Conservation (phyloP, 2,888 invertebrate genomes). For the Tridacna crocea region DNA sequence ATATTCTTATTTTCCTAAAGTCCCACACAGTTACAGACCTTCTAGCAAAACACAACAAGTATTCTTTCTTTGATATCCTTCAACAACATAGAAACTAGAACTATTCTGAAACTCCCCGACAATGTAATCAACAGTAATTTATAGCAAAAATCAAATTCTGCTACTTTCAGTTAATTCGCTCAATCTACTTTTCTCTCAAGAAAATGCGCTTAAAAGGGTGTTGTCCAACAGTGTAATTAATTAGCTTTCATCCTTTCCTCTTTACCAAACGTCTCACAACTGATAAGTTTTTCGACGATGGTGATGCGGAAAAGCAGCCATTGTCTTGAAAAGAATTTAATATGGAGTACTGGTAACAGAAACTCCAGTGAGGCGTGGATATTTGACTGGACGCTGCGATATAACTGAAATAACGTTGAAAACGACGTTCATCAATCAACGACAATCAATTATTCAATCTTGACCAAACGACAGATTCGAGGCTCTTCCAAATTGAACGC, state of each 20-base stretch:
- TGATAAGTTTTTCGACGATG: no score
- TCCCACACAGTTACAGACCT: no score
- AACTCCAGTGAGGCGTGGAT: no score
- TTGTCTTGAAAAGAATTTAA: no score
- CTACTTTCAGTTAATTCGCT: not conserved
- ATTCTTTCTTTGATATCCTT: not conserved
- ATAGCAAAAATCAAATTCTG: not conserved
- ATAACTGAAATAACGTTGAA: no score
- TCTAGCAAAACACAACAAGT: no score
- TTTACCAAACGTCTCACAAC: not conserved
- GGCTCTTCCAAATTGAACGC: not conserved
- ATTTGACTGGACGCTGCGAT: no score
- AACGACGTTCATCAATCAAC: not conserved
- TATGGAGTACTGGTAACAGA: no score
- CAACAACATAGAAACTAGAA: not conserved
- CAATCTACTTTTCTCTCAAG: constrained; percentile 12
- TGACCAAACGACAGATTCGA: not conserved
- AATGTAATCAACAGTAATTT: not conserved
- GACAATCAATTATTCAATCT: not conserved
- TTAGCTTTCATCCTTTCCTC: not conserved
- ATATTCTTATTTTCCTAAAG: no score
- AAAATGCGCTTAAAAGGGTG: constrained; percentile 24
- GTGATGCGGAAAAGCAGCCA: no score
- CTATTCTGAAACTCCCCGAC: not conserved
- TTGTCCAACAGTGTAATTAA: constrained; percentile 3